phyloP scores from a whole-genome alignment of 23 tunicate genomes.

The Pegea sp. region DNA sequence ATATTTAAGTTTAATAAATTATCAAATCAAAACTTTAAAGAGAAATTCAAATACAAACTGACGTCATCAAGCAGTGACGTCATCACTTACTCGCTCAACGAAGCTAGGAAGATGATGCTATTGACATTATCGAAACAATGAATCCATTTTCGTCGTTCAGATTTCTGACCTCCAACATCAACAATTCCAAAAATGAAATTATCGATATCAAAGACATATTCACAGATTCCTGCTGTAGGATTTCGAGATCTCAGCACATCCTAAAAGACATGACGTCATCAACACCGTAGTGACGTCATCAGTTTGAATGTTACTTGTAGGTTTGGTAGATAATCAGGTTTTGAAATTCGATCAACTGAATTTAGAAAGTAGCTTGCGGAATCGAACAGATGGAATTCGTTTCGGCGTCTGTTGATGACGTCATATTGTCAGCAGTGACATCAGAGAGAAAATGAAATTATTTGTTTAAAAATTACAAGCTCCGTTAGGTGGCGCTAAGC shows the following conservation, averaged over 20 bases:
- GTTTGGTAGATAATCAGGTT: constrained; percentile 34
- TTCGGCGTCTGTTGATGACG: constrained; percentile 74
- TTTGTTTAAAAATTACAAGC: no score
- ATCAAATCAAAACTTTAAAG: neutral
- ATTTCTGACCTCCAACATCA: constrained; percentile 91
- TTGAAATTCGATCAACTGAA: constrained; percentile 33
- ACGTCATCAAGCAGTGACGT: no score
- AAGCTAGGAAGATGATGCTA: constrained; percentile 77
- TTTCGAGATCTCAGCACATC: no score
- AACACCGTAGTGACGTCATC: no score
- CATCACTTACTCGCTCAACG: constrained; percentile 75
- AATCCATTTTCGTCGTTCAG: constrained; percentile 90
- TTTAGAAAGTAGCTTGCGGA: constrained; percentile 58
- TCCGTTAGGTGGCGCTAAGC: no score
- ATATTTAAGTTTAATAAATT: neutral
- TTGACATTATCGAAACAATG: constrained; percentile 92
- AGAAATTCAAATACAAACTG: no score
- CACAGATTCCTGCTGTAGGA: constrained; percentile 73
- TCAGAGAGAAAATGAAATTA: no score
- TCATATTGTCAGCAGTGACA: no score
- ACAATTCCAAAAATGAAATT: constrained; percentile 75
- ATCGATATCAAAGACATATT: constrained; percentile 69
- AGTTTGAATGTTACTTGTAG: no score
- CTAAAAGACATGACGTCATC: no score
- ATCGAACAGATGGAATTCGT: constrained; percentile 83